Base-by-base conservation (phyloP, 2,888 invertebrate species). In the Aporophyla nigra region DNA sequence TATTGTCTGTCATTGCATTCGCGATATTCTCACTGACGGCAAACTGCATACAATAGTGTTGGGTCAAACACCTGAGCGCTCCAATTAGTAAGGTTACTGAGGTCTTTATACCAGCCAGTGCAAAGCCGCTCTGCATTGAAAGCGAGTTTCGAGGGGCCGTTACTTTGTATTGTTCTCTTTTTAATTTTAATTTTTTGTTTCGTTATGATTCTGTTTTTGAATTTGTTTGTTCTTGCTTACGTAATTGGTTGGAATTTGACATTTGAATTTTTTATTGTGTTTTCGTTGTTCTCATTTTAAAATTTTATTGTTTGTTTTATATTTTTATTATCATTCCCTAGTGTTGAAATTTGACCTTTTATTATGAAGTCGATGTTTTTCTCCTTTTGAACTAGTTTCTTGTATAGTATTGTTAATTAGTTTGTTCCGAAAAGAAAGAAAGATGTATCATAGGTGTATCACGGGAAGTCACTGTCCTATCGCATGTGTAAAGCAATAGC, bases 31-130 rank as follows among this genome's bases (percentile, higher is more conserved):
- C 73, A 86, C 87, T 71, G 63, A 56, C 80, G 10, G 66, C 69
- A 56, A 76, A 75, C 56, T 82, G 69, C 65, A 82, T 69, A 85
- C 85, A 84, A 86, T 84, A 71, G 84, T 61, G 83, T 61, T 88
- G 82, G 94, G 93, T 94, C 94, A 95, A 94, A 92, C 94, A 95
- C 95, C 95, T 94, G 93, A 88, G 86, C 91, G 94, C 91, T 94
- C 94, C 87, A 94, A 94, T 95, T 95, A 94, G 92, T 91, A 89
- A 92, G 90, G 80, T 79, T 70, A 66, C 82, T 58, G 43, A 66
- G 71, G 82, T 85, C 82, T 83, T 69, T 72, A 72, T 76, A 58
- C 84, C 63, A 62, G 66, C 71, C 67, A 56, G 67, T 70, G 74
- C 58, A 68, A 82, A 58, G 76, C 65, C 46, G 27, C 62, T 67